Evolutionary conservation across 2,797 vertebrate species (phyloP).

Genomic region (Falco novaeseelandiae): DNA sequence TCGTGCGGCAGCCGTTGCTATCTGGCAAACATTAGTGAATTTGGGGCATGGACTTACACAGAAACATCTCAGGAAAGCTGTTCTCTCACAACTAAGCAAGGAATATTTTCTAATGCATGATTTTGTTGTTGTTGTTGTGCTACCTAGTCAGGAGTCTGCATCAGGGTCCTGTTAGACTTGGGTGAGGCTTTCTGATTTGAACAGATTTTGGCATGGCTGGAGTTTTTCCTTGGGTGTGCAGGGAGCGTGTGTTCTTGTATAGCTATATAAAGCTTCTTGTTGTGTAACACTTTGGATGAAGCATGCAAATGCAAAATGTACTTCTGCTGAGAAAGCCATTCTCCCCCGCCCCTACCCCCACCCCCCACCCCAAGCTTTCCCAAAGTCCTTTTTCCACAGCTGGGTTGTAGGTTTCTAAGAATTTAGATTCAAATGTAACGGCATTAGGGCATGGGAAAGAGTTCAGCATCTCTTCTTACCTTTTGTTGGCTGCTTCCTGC

Average conservation of each 20-base stretch:
- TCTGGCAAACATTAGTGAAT: conserved; percentile 8
- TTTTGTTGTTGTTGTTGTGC: not conserved
- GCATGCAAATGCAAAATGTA: conserved; percentile 10
- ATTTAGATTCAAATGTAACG: not conserved
- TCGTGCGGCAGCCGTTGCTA: conserved; percentile 17
- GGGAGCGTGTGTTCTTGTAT: not conserved
- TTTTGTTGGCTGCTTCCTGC: conserved; percentile 32
- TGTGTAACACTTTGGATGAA: conserved; percentile 40
- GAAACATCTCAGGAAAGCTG: not conserved
- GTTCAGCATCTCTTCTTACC: conserved; percentile 46
- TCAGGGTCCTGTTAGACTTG: not conserved
- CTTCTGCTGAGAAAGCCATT: not conserved
- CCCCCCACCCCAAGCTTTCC: not conserved
- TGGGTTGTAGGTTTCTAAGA: conserved; percentile 1
- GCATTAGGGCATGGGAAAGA: not conserved
- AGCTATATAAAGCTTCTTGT: conserved; percentile 9
- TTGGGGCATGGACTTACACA: not conserved
- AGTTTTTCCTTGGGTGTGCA: not conserved
- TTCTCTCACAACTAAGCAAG: not conserved
- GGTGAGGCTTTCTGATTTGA: not conserved
- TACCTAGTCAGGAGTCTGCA: not conserved
- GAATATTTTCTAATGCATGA: not conserved
- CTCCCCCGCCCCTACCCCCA: not conserved
- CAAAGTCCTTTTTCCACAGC: not conserved
- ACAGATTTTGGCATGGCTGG: not conserved